Base-by-base conservation (phyloP, 2,113 vertebrate genomes). In the Sialia sialis region DNA sequence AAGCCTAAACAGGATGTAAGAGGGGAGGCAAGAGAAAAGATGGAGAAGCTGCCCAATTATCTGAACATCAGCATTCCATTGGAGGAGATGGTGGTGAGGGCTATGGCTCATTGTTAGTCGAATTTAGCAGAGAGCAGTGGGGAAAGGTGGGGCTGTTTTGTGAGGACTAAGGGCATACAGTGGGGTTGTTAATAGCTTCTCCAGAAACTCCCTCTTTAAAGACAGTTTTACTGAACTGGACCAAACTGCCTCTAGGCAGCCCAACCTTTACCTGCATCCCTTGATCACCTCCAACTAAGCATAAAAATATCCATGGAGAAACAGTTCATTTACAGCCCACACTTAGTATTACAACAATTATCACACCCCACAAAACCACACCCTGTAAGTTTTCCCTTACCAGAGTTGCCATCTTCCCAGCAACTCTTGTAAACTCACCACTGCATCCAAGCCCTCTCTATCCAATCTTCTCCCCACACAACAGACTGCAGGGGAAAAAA, bases 271-370 rank as follows among this genome's bases (percentile, higher is more conserved):
- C 70, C 75, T 58, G 34, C 48, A 91, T 27, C 75, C 75, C 85
- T 85, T 91, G 78, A 88, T 93, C 87, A 87, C 32, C 70, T 94
- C 70, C 92, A 88, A 85, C 70, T 90, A 85, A 87, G 62, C 82
- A 88, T 38, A 90, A 93, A 96, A 94, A 85, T 92, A 92, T 64
- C 90, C 74, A 66, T 7, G 44, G 67, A 93, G 63, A 96, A 91
- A 58, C 78, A 83, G 68, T 83, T 76, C 66, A 93, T 87, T 89
- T 91, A 41, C 92, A 94, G 66, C 67, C 93, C 87, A 91, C 87
- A 69, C 62, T 87, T 87, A 58, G 30, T 59, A 73, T 79, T 76
- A 82, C 62, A 92, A 64, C 55, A 93, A 87, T 80, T 87, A 96
- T 29, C 88, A 73, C 59, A 82, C 27, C 44, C 82, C 74, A 69